These are phyloP conservation scores for Sphaerophoria taeniata DNA, from an alignment of 2,888 invertebrate genomes.

Conservation along the genomic window DNA sequence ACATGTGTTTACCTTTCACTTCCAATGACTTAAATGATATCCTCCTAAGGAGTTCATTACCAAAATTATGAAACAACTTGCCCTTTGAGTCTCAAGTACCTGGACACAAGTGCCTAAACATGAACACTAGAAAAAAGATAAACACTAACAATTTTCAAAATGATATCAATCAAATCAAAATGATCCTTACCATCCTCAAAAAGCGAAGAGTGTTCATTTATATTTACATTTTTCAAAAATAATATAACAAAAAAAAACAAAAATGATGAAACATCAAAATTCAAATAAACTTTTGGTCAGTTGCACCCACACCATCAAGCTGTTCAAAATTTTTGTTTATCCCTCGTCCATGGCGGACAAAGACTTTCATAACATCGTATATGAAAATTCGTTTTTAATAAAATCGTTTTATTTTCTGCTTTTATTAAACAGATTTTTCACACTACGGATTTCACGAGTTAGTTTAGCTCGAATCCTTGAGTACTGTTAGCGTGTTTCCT, in stretches of 20 bases:
- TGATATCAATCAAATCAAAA: too few relatives aligned
- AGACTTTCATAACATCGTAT: constrained; percentile 22
- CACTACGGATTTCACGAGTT: constrained; percentile 49
- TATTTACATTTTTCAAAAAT: too few relatives aligned
- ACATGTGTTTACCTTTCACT: too few relatives aligned
- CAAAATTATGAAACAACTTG: not conserved
- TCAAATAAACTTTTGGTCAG: constrained; percentile 57
- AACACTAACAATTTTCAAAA: not conserved
- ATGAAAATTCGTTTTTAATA: constrained; percentile 57
- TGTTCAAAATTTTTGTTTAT: constrained; percentile 28
- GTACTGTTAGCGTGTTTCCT: not conserved
- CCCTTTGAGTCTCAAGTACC: not conserved
- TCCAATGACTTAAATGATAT: not conserved
- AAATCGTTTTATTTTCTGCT: constrained; percentile 17
- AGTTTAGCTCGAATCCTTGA: constrained; percentile 21
- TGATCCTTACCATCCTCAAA: too few relatives aligned
- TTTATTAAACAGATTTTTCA: constrained; percentile 21
- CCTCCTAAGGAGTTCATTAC: constrained; percentile 6
- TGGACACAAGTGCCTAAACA: not conserved
- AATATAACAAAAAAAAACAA: too few relatives aligned
- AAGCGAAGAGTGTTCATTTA: too few relatives aligned
- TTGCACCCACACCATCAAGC: not conserved
- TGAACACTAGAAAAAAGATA: not conserved
- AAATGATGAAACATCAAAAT: constrained; percentile 26
- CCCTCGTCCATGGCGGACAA: constrained; percentile 21